phyloP scores from a whole-genome alignment of 2,113 vertebrate genomes.

The Gracilinanus agilis region DNA sequence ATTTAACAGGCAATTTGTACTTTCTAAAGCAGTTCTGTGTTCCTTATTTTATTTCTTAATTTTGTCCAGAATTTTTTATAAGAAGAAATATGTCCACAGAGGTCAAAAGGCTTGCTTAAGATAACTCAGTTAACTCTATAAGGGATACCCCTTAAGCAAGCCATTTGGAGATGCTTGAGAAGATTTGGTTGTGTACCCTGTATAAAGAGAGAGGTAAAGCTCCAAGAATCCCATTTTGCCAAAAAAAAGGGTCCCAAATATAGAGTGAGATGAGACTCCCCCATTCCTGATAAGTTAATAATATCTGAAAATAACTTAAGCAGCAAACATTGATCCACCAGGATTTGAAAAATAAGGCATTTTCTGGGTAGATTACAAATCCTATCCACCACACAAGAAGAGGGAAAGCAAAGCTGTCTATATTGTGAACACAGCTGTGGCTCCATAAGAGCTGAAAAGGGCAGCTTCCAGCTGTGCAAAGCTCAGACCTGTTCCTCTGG shows the following conservation, averaged over 20 bases:
- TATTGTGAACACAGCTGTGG: slow-evolving; percentile 77
- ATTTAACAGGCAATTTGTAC: background rate
- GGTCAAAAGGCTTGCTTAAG: background rate
- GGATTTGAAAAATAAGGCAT: slow-evolving; percentile 76
- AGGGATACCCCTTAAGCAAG: too few relatives aligned
- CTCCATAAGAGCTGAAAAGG: slow-evolving; percentile 64
- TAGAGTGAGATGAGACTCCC: slow-evolving; percentile 31
- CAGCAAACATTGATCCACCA: slow-evolving; percentile 35
- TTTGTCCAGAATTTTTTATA: background rate
- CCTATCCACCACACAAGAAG: slow-evolving; percentile 55
- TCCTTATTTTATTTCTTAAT: background rate
- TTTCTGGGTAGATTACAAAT: slow-evolving; percentile 73
- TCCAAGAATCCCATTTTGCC: background rate
- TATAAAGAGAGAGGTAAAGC: background rate
- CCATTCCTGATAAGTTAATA: slow-evolving; percentile 72
- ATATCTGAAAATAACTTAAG: slow-evolving; percentile 79
- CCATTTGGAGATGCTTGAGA: background rate
- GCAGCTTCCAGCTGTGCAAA: slow-evolving; percentile 68
- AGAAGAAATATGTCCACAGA: background rate
- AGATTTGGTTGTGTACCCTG: background rate
- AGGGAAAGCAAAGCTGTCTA: slow-evolving; percentile 70
- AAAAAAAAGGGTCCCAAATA: slow-evolving; percentile 2
- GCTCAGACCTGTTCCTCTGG: slow-evolving; percentile 39
- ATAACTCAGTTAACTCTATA: background rate
- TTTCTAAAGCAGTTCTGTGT: background rate